Conservation (phyloP, 2,888 invertebrate genomes). For the Eupelmus urozonus region DNA sequence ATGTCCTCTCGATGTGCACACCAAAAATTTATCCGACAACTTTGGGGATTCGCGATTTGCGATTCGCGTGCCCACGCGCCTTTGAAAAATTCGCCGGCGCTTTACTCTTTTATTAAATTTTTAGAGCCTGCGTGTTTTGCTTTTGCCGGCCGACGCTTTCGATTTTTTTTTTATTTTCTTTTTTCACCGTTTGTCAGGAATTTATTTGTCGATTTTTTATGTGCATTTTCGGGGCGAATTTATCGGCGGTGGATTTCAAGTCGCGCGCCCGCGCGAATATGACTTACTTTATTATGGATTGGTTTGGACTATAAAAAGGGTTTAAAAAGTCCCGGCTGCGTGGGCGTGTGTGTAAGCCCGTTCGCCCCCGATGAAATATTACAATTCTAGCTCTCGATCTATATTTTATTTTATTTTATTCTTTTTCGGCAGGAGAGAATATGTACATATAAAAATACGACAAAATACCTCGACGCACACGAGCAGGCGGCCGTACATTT, state of each 20-base stretch:
- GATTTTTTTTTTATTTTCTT: slow-evolving; percentile 1
- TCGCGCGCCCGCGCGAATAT: slow-evolving; percentile 39
- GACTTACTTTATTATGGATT: slow-evolving; percentile 43
- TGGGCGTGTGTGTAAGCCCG: slow-evolving; percentile 1
- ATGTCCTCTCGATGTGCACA: neutral
- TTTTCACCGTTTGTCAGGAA: neutral
- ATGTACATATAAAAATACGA: neutral
- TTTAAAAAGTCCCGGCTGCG: slow-evolving; percentile 14
- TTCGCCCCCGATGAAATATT: slow-evolving; percentile 34
- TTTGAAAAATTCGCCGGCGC: slow-evolving; percentile 6
- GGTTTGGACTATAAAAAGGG: slow-evolving; percentile 29
- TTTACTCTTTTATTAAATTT: slow-evolving; percentile 46
- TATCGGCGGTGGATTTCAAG: slow-evolving; percentile 42
- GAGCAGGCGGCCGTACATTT: too few species aligned
- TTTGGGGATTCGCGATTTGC: neutral
- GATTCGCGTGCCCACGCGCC: neutral
- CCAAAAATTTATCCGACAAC: slow-evolving; percentile 35
- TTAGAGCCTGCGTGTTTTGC: neutral
- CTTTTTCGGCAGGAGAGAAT: neutral
- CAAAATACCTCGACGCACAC: neutral
- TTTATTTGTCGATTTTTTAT: slow-evolving; percentile 14
- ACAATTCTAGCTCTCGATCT: slow-evolving; percentile 15
- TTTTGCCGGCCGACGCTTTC: neutral
- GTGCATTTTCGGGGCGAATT: slow-evolving; percentile 10
- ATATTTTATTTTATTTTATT: slow-evolving; percentile 21